Evolutionary conservation across 2,113 vertebrate species (phyloP), one percentile per base, ranked within the genome.

Genomic region (Coracopsis vasa): DNA sequence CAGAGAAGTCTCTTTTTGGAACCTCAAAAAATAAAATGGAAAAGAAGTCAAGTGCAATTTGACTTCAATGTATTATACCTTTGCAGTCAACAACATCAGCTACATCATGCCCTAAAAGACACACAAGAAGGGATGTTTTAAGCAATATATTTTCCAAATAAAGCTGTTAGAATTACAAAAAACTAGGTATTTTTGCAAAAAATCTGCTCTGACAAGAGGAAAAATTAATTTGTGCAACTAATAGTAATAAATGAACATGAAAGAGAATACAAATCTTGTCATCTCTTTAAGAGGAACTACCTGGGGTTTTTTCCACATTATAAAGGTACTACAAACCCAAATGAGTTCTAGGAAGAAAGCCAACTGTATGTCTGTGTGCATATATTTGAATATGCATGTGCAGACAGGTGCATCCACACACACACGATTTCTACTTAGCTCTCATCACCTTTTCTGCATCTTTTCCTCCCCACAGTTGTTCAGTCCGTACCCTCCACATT

Each of bases 1-100:
- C 97, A 69, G 97, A 98, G 88, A 98, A 95, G 33, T 97, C 97
- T 77, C 75, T 94, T 72, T 93, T 93, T 77, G 97, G 90, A 89
- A 83, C 92, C 98, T 98, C 19, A 54, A 81, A 87, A 89, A 80
- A 53, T 1, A 73, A 78, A 72, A 72, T 7, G 19, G 24, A 45
- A 74, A 71, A 60, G 61, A 65, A 39, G 21, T n/a, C 29, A 79
- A 66, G 50, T 27, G 39, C 29, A 48, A 42, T 47, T 80, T 66
- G 2, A 65, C 11, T 62, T 77, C 69, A 39, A 66, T 3, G 2
- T 73, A 56, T 62, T 48, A 44, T 20, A 61, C n/a, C 25, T 94
- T 83, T 69, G 17, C 45, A 95, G 65, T 56, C 85, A 70, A 66
- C 37, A 79, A 25, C 16, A 70, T 65, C 33, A 65, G 42, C 72